These are phyloP conservation scores for Drosophila subobscura DNA, from an alignment of 1,140 invertebrate species.

Conservation along the genomic window DNA sequence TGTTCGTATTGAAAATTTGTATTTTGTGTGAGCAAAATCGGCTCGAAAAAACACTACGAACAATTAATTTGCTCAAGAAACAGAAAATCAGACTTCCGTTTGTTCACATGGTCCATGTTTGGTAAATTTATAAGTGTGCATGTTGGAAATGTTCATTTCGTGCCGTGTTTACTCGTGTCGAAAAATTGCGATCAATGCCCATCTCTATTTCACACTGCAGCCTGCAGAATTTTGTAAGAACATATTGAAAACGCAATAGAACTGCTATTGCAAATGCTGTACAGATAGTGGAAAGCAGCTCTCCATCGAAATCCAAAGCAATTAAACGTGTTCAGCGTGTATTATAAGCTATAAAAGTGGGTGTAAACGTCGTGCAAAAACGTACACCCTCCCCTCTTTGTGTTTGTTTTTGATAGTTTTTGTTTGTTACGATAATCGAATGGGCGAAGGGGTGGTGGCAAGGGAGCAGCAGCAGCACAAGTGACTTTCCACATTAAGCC, in stretches of 20 bases:
- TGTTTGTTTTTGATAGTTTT: conserved; percentile 38
- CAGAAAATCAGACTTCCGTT: too few relatives aligned
- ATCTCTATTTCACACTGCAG: conserved; percentile 1
- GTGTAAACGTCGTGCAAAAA: conserved; percentile 23
- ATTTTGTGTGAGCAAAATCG: too few relatives aligned
- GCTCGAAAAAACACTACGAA: too few relatives aligned
- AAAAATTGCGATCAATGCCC: neutral
- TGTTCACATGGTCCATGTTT: too few relatives aligned
- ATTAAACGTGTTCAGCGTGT: conserved; percentile 30
- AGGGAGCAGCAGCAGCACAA: conserved; percentile 22
- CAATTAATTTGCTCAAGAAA: too few relatives aligned
- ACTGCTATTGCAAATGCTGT: conserved; percentile 36
- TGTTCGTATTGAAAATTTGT: too few relatives aligned
- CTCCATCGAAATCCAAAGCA: conserved; percentile 18
- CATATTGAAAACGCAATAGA: conserved; percentile 51
- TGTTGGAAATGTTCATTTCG: neutral
- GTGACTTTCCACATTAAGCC: conserved; percentile 48
- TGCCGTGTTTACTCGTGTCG: neutral
- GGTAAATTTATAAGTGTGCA: too few relatives aligned
- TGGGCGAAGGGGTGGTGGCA: conserved; percentile 16
- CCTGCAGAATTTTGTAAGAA: conserved; percentile 28
- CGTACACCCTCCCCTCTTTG: conserved; percentile 5
- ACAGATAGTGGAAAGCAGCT: conserved; percentile 4
- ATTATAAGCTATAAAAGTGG: conserved; percentile 20
- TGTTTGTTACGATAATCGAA: conserved; percentile 30